Conservation (phyloP, 2,113 vertebrate species). For the Aleadryas rufinucha region DNA sequence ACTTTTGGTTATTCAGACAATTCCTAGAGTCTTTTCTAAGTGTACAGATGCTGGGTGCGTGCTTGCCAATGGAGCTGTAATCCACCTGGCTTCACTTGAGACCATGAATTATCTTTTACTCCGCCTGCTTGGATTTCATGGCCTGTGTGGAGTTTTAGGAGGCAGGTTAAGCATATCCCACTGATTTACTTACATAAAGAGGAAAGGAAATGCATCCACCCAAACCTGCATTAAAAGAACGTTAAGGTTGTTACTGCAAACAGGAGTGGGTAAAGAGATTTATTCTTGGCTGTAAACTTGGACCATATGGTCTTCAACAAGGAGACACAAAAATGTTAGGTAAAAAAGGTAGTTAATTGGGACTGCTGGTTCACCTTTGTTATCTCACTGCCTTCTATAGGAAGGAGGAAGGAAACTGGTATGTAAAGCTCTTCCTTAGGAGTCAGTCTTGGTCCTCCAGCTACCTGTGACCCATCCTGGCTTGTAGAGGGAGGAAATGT, state of each 20-base stretch:
- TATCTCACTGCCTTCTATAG: neutral
- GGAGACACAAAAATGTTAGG: neutral
- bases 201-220: neutral
- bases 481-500: neutral
- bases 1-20: neutral
- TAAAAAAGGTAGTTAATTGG: neutral
- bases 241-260: conserved; percentile 3
- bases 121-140: conserved; percentile 16
- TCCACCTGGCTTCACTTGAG: conserved; percentile 11
- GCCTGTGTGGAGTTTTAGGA: conserved; percentile 19
- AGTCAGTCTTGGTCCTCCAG: neutral
- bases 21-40: neutral
- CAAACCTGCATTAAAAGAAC: neutral
- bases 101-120: neutral
- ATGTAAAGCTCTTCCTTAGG: neutral
- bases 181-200: neutral
- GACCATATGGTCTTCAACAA: neutral
- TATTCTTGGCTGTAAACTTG: conserved; percentile 21
- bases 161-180: neutral
- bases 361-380: neutral
- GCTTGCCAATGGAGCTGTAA: neutral
- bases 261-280: neutral
- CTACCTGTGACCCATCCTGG: neutral
- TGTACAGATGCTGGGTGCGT: neutral
- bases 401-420: neutral